phyloP scores from a whole-genome alignment of 2,888 invertebrate species.

The Gibbula magus region DNA sequence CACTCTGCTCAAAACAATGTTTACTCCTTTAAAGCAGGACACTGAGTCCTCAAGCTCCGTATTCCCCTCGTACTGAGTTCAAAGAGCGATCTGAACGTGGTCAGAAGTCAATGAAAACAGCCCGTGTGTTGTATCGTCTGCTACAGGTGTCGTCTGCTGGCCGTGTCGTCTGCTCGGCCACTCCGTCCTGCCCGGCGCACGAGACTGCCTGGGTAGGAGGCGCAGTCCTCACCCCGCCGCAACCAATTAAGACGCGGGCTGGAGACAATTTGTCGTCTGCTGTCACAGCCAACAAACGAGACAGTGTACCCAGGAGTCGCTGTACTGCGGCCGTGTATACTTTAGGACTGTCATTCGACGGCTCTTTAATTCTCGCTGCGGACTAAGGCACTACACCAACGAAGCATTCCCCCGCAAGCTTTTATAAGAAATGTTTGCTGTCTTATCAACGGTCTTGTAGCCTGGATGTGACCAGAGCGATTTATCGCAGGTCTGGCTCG shows the following conservation, averaged over 20 bases:
- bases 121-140: conserved; percentile 9
- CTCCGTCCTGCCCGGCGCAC: background rate
- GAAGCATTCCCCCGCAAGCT: background rate
- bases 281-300: conserved; percentile 8
- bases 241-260: conserved; percentile 16
- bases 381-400: background rate
- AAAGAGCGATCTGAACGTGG: background rate
- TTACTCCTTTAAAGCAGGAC: background rate
- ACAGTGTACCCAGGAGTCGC: background rate
- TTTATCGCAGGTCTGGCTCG: conserved; percentile 6
- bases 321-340: background rate
- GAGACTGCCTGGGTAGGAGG: background rate
- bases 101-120: conserved; percentile 21
- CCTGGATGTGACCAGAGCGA: conserved; percentile 10
- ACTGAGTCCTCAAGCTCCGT: background rate
- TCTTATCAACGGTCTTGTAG: conserved; percentile 12
- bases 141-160: background rate
- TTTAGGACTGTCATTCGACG: background rate
- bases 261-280: conserved; percentile 25
- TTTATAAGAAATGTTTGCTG: background rate
- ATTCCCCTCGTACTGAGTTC: background rate
- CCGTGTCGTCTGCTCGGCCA: conserved; percentile 10
- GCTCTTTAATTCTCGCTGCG: background rate
- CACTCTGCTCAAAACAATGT: background rate
- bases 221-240: background rate